Evolutionary conservation across 2,113 vertebrate genomes (phyloP), one percentile per base, ranked within the genome.

Genomic region (Natator depressus): DNA sequence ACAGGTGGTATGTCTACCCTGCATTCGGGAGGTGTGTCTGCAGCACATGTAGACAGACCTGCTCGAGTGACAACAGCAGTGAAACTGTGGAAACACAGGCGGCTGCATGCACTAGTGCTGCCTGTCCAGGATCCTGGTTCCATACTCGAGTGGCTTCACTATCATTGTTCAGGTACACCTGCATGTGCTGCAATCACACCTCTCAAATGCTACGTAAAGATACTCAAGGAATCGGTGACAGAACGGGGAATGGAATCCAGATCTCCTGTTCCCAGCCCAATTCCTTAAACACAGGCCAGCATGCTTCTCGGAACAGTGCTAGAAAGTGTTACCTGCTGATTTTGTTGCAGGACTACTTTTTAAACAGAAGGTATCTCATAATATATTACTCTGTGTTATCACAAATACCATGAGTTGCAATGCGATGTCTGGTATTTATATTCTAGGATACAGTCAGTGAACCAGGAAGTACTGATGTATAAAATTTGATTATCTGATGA

Each of bases 401-500:
- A 78, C 6, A 88, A 84, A 20, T 78, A 80, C 6, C 25, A 82
- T 81, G 31, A 54, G 75, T 16, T 51, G 8, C 5, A 80, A 84
- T 22, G 0, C 0, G 69, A 89, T 88, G 42, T 94, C 86, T 65
- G 57, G 7, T 65, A 76, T 65, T 88, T 85, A 25, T 80, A 93
- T 94, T 72, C 79, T 75, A 91, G 17, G 19, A 88, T 47, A 79
- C 88, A 82, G 10, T 20, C 72, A 82, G 12, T 19, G 1, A 91
- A 8, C 5, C 31, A 91, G 16, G 42, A 35, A 93, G 62, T 13
- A 80, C 80, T 51, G 38, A 88, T 4, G 54, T 7, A 83, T 31
- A 85, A 83, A 65, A 75, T 80, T 92, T 88, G 89, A 93, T 82
- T 19, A 93, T 35, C 5, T 80, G 65, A 91, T 84, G 20, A 89